Evolutionary conservation across 2,797 vertebrate genomes (phyloP).

Genomic region (Sebastes reedi): DNA sequence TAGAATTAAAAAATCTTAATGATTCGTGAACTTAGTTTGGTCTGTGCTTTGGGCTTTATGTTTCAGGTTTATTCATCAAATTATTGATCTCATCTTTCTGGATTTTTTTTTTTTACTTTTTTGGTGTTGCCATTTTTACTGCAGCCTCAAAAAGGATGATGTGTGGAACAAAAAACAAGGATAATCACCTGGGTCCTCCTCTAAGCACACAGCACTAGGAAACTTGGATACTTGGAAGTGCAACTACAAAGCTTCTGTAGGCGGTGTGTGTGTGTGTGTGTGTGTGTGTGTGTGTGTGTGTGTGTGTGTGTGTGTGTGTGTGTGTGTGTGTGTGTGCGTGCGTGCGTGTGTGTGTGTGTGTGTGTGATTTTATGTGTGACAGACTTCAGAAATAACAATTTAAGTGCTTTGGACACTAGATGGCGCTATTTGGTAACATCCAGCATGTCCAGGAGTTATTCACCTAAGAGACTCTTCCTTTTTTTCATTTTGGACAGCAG

Average conservation of each 20-base stretch:
- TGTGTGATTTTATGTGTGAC: too few relatives aligned
- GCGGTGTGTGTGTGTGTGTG: not conserved
- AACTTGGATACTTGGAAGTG: conserved; percentile 8
- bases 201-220: not conserved
- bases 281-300: not conserved
- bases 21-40: conserved; percentile 45
- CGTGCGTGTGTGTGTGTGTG: too few relatives aligned
- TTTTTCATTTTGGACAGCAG: conserved; percentile 18
- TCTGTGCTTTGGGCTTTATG: not conserved
- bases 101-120: not conserved
- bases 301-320: not conserved
- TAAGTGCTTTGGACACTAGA: conserved; percentile 50
- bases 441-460: not conserved
- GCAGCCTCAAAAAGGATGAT: not conserved
- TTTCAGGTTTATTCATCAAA: conserved; percentile 12
- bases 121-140: not conserved
- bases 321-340: not conserved
- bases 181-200: not conserved
- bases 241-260: not conserved
- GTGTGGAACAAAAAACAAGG: not conserved
- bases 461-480: not conserved
- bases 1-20: conserved; percentile 78
- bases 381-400: not conserved
- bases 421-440: conserved; percentile 49
- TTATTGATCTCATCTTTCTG: not conserved